Conservation (phyloP, 2,888 invertebrate genomes). For the Stenurella melanura region DNA sequence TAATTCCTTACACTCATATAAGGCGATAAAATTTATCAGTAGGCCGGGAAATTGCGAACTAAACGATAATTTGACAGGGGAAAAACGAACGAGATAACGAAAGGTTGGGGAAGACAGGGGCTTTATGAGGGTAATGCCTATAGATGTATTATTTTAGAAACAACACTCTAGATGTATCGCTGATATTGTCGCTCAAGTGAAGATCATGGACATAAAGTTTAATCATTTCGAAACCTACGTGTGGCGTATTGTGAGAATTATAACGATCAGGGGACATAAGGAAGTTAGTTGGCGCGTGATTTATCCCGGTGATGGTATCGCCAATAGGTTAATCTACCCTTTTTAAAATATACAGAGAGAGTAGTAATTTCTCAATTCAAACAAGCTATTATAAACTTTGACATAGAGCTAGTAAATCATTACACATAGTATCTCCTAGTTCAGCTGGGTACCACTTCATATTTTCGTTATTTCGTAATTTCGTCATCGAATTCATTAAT, state of each 20-base stretch:
- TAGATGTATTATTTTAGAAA: slow-evolving; percentile 12
- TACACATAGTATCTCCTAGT: too few species aligned
- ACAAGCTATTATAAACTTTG: too few species aligned
- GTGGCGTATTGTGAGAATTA: neutral
- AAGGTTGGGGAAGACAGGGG: neutral
- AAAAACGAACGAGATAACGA: slow-evolving; percentile 31
- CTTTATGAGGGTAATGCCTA: slow-evolving; percentile 1
- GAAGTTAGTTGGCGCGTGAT: neutral
- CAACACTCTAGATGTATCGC: neutral
- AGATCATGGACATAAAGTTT: slow-evolving; percentile 5
- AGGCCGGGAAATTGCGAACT: slow-evolving; percentile 12
- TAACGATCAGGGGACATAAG: neutral
- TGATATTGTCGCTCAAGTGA: slow-evolving; percentile 22
- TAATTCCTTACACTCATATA: slow-evolving; percentile 13
- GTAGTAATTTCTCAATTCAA: too few species aligned
- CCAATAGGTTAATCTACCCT: too few species aligned
- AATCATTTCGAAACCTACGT: neutral
- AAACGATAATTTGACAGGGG: slow-evolving; percentile 31
- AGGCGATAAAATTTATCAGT: slow-evolving; percentile 30
- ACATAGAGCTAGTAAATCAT: too few species aligned
- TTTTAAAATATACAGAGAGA: too few species aligned
- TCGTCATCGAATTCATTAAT: too few species aligned
- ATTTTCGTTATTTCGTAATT: too few species aligned
- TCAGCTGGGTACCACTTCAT: too few species aligned
- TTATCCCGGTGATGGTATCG: neutral